Conservation (phyloP, 2,797 vertebrate genomes). For the Cottoperca gobio region DNA sequence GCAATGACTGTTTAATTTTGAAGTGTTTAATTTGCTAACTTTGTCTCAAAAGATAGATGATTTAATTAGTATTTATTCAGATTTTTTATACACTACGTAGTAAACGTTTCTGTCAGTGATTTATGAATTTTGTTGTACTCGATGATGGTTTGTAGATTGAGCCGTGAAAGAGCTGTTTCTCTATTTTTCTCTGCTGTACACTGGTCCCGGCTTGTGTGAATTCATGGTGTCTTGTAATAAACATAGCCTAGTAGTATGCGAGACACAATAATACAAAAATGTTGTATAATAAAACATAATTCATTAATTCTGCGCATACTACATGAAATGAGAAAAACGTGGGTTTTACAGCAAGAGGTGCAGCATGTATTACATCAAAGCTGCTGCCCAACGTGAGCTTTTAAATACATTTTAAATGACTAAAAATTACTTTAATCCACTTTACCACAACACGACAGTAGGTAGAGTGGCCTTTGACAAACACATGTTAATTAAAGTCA, state of each 20-base stretch:
- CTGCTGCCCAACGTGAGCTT: conserved; percentile 16
- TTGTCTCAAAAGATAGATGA: not conserved
- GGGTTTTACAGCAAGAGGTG: not conserved
- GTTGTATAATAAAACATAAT: not conserved
- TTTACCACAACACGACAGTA: conserved; percentile 5
- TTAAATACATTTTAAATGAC: conserved; percentile 18
- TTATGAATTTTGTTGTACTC: not conserved
- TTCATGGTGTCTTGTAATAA: not conserved
- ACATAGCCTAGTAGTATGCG: not conserved
- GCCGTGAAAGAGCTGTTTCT: not conserved
- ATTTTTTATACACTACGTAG: not conserved
- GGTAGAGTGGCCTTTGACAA: conserved; percentile 48
- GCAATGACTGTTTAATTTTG: not conserved
- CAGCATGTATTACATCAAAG: not conserved
- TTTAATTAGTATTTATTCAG: not conserved
- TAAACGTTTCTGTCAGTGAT: not conserved
- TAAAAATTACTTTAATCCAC: conserved; percentile 27
- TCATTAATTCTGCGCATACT: not conserved
- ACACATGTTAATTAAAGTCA: conserved; percentile 67
- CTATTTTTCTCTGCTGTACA: not conserved
- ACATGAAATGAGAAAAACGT: not conserved
- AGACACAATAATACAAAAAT: not conserved
- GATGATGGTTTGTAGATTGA: not conserved
- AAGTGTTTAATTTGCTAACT: not conserved
- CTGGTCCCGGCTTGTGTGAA: not conserved